Conservation (phyloP, 2,888 invertebrate genomes). For the Gisinianus flammeolus region DNA sequence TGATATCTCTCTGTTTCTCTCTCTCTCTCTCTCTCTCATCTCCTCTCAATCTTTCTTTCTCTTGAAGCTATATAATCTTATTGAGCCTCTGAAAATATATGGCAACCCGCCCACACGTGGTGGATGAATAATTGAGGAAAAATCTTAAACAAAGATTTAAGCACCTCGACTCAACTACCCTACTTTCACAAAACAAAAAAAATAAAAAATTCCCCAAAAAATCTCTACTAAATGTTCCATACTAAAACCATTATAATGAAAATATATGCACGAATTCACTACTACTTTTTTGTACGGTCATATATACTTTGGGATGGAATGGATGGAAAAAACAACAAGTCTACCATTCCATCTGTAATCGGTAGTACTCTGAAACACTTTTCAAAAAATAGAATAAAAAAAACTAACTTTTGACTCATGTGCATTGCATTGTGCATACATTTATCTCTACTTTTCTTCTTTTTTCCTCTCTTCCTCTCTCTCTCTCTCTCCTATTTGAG, state of each 20-base stretch:
- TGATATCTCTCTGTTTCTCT: conserved; percentile 14
- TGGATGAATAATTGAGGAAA: conserved; percentile 47
- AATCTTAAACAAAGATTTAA: conserved; percentile 41
- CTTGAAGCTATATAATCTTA: conserved; percentile 36
- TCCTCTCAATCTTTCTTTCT: conserved; percentile 5
- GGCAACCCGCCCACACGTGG: conserved; percentile 46
- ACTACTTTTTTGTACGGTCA: too few relatives aligned
- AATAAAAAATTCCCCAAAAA: too few relatives aligned
- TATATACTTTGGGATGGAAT: too few relatives aligned
- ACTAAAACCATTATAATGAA: neutral
- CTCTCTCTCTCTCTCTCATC: neutral
- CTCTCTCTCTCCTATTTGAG: conserved; percentile 25
- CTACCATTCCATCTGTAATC: too few relatives aligned
- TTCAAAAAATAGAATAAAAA: neutral
- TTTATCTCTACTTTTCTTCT: too few relatives aligned
- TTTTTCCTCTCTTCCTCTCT: too few relatives aligned
- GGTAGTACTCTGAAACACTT: too few relatives aligned
- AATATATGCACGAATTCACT: neutral
- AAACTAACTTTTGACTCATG: neutral
- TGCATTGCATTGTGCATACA: conserved; percentile 28
- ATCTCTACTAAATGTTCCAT: too few relatives aligned
- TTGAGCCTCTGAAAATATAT: conserved; percentile 40
- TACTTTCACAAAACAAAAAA: neutral
- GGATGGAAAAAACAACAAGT: too few relatives aligned
- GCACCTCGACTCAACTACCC: conserved; percentile 15